Percentiles rank a stretch among this genome's conserved stretches.
phyloP scores from a whole-genome alignment of 2,797 vertebrate genomes.

The Neomorphus geoffroyi region DNA sequence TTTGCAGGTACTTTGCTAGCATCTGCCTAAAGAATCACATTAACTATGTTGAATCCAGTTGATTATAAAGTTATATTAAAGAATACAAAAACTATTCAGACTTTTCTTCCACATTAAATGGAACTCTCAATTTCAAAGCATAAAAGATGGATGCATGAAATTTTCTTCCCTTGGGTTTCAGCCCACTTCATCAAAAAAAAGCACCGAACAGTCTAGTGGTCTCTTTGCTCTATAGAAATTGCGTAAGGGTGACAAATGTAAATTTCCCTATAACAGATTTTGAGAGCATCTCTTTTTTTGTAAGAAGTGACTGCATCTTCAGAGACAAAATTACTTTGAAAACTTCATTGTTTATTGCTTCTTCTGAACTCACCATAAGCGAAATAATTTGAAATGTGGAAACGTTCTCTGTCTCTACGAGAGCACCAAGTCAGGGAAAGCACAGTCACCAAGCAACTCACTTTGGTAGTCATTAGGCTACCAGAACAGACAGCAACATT shows the following conservation, averaged over 20 bases:
- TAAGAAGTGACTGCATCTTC: background rate
- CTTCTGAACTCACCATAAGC: background rate
- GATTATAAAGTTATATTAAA: background rate
- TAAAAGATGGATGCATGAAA: background rate
- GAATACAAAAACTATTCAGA: background rate
- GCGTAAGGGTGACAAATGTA: background rate
- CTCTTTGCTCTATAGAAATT: background rate
- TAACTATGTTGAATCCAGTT: background rate
- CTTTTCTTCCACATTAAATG: background rate
- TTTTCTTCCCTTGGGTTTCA: background rate
- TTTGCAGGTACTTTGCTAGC: background rate
- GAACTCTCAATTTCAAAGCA: background rate
- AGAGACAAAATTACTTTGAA: background rate
- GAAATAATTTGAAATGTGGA: background rate
- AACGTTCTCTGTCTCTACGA: background rate
- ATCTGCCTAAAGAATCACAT: background rate
- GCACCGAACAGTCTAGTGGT: background rate
- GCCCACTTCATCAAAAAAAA: background rate
- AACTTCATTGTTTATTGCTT: background rate
- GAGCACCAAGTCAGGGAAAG: background rate
- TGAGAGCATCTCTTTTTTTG: background rate
- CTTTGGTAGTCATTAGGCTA: constrained; percentile 2
- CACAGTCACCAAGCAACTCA: background rate
- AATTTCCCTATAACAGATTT: background rate
- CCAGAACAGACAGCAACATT: background rate